A percentile compares a stretch with the other conserved stretches of the same genome.
Evolutionary conservation across 92 coral and sea anemone genomes (phyloP).

Genomic region (Heliopora coerulea): DNA sequence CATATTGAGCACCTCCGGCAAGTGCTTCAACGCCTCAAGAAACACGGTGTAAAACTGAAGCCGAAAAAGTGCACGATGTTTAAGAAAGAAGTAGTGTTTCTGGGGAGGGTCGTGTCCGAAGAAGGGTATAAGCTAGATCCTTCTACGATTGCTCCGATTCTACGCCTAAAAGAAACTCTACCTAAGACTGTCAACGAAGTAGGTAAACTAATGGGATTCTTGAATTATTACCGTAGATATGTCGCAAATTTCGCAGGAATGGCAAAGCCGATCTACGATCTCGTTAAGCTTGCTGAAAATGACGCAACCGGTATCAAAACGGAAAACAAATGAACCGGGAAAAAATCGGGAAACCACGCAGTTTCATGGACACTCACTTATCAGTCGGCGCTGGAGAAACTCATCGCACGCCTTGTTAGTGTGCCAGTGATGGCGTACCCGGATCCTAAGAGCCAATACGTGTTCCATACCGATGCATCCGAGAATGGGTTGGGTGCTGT

Average conservation of each 20-base stretch:
- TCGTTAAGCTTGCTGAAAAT: constrained; percentile 31
- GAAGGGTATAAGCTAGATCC: constrained; percentile 52
- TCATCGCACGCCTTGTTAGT: constrained; percentile 36
- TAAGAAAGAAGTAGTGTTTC: constrained; percentile 45
- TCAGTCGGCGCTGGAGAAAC: constrained; percentile 50
- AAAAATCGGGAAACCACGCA: constrained; percentile 47
- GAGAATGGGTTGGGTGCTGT: constrained; percentile 49
- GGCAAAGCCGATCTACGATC: constrained; percentile 50
- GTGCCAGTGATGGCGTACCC: constrained; percentile 57
- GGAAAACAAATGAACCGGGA: constrained; percentile 17
- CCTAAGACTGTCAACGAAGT: constrained; percentile 62
- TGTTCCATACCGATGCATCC: constrained; percentile 49
- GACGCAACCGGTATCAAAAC: background rate
- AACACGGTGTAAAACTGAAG: too few relatives aligned
- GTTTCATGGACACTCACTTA: constrained; percentile 53
- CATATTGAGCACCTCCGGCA: constrained; percentile 47
- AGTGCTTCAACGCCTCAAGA: constrained; percentile 46
- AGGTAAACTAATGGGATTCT: constrained; percentile 57
- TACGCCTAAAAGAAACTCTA: constrained; percentile 42
- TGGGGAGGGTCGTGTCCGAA: constrained; percentile 57
- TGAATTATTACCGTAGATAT: constrained; percentile 58
- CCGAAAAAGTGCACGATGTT: too few relatives aligned
- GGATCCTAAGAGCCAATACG: constrained; percentile 35
- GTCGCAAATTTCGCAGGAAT: constrained; percentile 47
- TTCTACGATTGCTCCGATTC: constrained; percentile 50